These are phyloP conservation scores for Coendou prehensilis DNA, from an alignment of 2,797 vertebrate genomes.

Conservation along the genomic window DNA sequence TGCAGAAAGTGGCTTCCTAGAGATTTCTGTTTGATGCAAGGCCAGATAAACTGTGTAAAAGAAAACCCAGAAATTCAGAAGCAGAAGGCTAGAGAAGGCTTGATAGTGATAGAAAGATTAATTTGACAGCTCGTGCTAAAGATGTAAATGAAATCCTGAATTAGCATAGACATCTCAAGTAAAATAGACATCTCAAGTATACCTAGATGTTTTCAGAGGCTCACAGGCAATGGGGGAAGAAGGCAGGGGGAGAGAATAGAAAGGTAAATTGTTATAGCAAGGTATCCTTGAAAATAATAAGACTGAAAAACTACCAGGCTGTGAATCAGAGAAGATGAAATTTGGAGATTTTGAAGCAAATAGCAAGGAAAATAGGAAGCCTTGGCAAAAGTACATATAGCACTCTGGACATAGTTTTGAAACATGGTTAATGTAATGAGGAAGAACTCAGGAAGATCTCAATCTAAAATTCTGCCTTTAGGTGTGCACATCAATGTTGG, in stretches of 20 bases:
- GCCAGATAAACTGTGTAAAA: neutral
- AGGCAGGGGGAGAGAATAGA: neutral
- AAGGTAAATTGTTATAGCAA: neutral
- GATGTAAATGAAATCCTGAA: neutral
- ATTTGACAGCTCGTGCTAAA: neutral
- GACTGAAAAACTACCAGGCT: slow-evolving; percentile 38
- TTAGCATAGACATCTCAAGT: slow-evolving; percentile 9
- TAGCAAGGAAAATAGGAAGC: slow-evolving; percentile 19
- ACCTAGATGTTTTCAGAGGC: neutral
- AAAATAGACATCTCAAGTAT: neutral
- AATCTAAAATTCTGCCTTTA: slow-evolving; percentile 59
- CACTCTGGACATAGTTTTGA: neutral
- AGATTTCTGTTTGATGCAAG: neutral
- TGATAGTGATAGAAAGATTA: slow-evolving; percentile 45
- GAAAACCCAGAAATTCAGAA: neutral
- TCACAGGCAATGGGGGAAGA: neutral
- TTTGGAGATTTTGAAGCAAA: slow-evolving; percentile 68
- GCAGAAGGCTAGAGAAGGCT: neutral
- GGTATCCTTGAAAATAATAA: neutral
- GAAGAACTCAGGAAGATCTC: slow-evolving; percentile 38
- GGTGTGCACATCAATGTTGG: neutral
- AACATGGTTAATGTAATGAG: neutral
- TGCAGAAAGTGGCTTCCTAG: neutral
- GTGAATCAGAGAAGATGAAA: neutral
- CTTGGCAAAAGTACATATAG: slow-evolving; percentile 32